Conservation (phyloP, 2,113 vertebrate species). For the Pomatostomus ruficeps region DNA sequence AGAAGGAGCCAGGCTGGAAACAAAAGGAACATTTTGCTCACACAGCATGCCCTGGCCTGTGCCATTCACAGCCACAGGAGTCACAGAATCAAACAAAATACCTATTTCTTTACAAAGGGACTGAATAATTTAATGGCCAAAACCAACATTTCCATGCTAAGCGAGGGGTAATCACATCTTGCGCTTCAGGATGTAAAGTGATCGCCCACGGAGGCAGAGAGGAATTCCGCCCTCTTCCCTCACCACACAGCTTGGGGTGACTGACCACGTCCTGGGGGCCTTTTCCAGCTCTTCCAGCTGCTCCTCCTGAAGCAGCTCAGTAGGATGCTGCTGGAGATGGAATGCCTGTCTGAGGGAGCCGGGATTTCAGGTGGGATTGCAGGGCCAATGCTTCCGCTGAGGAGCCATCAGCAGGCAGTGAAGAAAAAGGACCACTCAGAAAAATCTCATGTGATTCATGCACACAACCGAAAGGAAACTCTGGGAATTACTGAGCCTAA, state of each 20-base stretch:
- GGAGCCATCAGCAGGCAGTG: not conserved
- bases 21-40: conserved; percentile 48
- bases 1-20: not conserved
- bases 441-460: not conserved
- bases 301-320: not conserved
- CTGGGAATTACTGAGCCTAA: not conserved
- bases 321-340: not conserved
- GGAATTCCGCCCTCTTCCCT: conserved; percentile 18
- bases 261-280: not conserved
- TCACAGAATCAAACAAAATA: not conserved
- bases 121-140: conserved; percentile 33
- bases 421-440: not conserved
- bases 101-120: not conserved
- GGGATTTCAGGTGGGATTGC: not conserved
- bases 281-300: not conserved
- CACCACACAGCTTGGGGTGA: not conserved
- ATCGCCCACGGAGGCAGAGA: not conserved
- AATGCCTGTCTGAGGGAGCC: not conserved
- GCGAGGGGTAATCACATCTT: not conserved
- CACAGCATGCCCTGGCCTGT: conserved; percentile 4
- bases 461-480: not conserved
- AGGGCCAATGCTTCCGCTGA: not conserved
- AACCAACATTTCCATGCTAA: conserved; percentile 28
- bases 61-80: conserved; percentile 16
- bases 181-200: conserved; percentile 40